Evolutionary conservation across 2,797 vertebrate genomes (phyloP).

Genomic region (Geotrypetes seraphini): DNA sequence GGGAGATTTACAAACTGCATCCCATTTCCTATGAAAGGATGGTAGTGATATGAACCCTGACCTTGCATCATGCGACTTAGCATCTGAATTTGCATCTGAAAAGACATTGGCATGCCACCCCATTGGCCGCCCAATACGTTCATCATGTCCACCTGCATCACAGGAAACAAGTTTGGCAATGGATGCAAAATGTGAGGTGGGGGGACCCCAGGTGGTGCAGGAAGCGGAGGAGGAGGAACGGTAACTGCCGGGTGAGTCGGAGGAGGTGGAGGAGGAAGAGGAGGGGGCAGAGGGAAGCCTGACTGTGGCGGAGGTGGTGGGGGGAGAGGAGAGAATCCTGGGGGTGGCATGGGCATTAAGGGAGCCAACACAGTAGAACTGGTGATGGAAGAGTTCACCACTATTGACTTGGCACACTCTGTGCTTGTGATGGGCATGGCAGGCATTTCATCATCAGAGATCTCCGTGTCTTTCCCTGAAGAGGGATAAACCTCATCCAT

Average conservation of each 20-base stretch:
- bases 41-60: conserved; percentile 74
- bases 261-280: conserved; percentile 51
- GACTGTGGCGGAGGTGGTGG: conserved; percentile 55
- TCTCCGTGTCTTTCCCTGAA: conserved; percentile 97
- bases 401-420: conserved; percentile 84
- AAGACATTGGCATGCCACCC: conserved; percentile 91
- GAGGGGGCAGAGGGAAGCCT: conserved; percentile 65
- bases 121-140: conserved; percentile 82
- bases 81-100: conserved; percentile 98
- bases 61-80: conserved; percentile 92
- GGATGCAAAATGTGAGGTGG: conserved; percentile 74
- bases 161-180: conserved; percentile 70
- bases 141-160: conserved; percentile 91
- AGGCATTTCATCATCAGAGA: conserved; percentile 92
- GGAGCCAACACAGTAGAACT: conserved; percentile 56
- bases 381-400: conserved; percentile 70
- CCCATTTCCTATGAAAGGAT: conserved; percentile 64
- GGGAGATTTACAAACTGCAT: conserved; percentile 72
- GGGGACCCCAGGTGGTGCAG: conserved; percentile 55
- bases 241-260: conserved; percentile 59
- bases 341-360: conserved; percentile 65
- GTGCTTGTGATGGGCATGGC: conserved; percentile 68
- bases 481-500: conserved; percentile 89
- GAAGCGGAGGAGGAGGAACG: conserved; percentile 54
- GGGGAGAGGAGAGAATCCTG: conserved; percentile 70